Conservation (phyloP, 2,797 vertebrate genomes). For the Gadopsis marmoratus region DNA sequence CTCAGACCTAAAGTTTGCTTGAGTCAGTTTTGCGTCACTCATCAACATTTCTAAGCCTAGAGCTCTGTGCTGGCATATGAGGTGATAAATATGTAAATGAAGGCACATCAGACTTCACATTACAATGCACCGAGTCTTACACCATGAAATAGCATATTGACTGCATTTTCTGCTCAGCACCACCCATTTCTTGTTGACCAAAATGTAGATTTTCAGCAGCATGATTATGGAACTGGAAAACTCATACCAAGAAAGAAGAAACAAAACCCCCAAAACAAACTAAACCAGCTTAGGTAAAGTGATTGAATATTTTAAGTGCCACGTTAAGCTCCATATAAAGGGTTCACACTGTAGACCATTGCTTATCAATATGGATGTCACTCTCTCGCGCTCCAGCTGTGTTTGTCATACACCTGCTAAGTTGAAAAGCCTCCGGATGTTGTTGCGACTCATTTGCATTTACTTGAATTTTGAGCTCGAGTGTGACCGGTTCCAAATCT, state of each 20-base stretch:
- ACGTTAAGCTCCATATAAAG: background rate
- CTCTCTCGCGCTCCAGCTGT: conserved; percentile 20
- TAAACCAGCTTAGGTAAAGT: background rate
- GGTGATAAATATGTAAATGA: conserved; percentile 72
- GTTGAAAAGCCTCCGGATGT: conserved; percentile 65
- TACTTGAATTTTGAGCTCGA: conserved; percentile 43
- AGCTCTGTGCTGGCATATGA: conserved; percentile 61
- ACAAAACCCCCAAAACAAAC: background rate
- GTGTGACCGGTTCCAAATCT: conserved; percentile 52
- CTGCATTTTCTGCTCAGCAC: background rate
- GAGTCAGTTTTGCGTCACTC: conserved; percentile 65
- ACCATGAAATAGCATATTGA: conserved; percentile 29
- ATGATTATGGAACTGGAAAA: background rate
- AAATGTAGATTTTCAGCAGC: background rate
- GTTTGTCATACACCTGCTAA: conserved; percentile 55
- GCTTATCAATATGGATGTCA: conserved; percentile 45
- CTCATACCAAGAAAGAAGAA: background rate
- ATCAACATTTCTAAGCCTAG: conserved; percentile 56
- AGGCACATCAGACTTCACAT: conserved; percentile 41
- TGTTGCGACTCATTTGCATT: conserved; percentile 70
- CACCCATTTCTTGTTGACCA: conserved; percentile 1
- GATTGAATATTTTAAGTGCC: background rate
- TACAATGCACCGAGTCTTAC: conserved; percentile 26
- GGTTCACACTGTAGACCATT: background rate
- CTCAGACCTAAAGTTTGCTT: conserved; percentile 66